Evolutionary conservation across 2,888 invertebrate genomes (phyloP).

Genomic region (Bellardia bayeri): DNA sequence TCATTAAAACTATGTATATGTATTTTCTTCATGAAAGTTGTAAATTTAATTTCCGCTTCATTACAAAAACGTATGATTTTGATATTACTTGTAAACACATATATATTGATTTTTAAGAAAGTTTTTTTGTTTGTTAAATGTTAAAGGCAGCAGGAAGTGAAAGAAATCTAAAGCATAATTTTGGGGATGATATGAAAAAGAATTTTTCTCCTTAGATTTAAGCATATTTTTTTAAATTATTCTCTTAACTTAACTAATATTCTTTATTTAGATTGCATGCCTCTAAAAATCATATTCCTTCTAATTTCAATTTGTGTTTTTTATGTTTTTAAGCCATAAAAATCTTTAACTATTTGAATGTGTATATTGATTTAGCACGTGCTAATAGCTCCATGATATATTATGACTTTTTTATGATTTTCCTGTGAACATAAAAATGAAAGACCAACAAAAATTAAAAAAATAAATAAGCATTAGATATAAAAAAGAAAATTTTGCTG

Average conservation of each 20-base stretch:
- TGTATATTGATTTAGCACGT: slow-evolving; percentile 53
- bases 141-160: too few species aligned
- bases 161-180: too few species aligned
- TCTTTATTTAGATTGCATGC: not conserved
- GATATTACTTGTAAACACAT: not conserved
- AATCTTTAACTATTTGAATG: slow-evolving; percentile 17
- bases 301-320: slow-evolving; percentile 1
- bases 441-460: not conserved
- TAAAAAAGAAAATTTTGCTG: not conserved
- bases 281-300: not conserved
- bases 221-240: too few species aligned
- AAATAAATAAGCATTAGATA: slow-evolving; percentile 24
- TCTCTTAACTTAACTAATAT: not conserved
- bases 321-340: not conserved
- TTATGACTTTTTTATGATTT: slow-evolving; percentile 28
- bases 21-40: slow-evolving; percentile 11
- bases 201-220: too few species aligned
- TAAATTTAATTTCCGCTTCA: slow-evolving; percentile 40
- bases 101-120: slow-evolving; percentile 21
- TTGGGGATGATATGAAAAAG: too few species aligned
- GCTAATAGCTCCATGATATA: slow-evolving; percentile 18
- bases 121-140: not conserved
- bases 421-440: not conserved
- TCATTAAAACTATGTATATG: slow-evolving; percentile 27
- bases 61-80: not conserved